Percentiles rank a stretch among this genome's conserved stretches.
Evolutionary conservation across 2,888 invertebrate genomes (phyloP).

Genomic region (Mystacides longicornis): DNA sequence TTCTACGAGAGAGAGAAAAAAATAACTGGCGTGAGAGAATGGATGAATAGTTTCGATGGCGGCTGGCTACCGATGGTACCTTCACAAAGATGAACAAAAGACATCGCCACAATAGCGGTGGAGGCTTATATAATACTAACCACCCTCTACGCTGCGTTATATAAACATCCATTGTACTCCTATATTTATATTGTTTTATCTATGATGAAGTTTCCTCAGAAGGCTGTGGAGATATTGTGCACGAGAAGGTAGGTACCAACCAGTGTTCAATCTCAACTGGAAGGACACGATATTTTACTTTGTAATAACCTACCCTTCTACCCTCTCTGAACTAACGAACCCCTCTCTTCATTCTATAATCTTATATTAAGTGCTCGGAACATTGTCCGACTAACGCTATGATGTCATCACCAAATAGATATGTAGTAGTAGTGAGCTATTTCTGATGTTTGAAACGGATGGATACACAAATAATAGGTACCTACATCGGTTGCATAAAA

Average conservation of each 20-base stretch:
- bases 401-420: no score
- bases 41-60: not conserved
- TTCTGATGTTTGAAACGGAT: no score
- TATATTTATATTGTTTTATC: slow-evolving; percentile 15
- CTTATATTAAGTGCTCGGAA: no score
- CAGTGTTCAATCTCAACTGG: not conserved
- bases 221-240: not conserved
- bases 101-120: slow-evolving; percentile 7
- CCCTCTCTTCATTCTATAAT: not conserved
- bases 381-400: no score
- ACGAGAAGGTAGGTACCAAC: no score
- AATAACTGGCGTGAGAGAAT: slow-evolving; percentile 7
- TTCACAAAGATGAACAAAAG: slow-evolving; percentile 8
- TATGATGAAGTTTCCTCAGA: slow-evolving; percentile 5
- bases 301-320: not conserved
- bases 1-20: no score
- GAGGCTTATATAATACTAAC: not conserved
- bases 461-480: no score
- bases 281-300: not conserved
- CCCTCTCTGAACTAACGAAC: no score
- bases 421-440: no score
- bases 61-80: not conserved
- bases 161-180: slow-evolving; percentile 6
- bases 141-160: not conserved
- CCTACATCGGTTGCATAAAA: no score